Percentiles rank a stretch among this genome's conserved stretches.
Conservation (phyloP, 2,797 vertebrate species). For the Falco biarmicus region DNA sequence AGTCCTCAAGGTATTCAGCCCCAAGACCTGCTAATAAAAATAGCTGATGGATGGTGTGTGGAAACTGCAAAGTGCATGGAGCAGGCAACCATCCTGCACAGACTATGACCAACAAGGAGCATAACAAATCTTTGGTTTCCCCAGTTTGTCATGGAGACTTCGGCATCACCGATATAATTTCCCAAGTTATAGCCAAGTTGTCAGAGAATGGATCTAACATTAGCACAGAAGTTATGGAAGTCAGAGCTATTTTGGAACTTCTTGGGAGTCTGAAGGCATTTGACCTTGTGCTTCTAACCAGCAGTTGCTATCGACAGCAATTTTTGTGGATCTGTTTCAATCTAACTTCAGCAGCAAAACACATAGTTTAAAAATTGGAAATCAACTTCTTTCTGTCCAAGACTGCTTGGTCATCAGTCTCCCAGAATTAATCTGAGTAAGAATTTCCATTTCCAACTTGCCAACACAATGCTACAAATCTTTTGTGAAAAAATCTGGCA, state of each 20-base stretch:
- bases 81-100: not conserved
- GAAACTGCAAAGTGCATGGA: not conserved
- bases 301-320: constrained; percentile 48
- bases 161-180: constrained; percentile 20
- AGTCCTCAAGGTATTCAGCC: not conserved
- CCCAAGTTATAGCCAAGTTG: constrained; percentile 27
- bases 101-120: not conserved
- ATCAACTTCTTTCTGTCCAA: constrained; percentile 49
- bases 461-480: constrained; percentile 45
- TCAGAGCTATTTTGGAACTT: constrained; percentile 41
- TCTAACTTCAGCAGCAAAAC: constrained; percentile 46
- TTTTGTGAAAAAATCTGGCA: constrained; percentile 35
- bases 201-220: constrained; percentile 20
- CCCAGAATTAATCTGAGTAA: constrained; percentile 49
- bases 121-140: constrained; percentile 27
- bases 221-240: not conserved
- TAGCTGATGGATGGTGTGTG: not conserved
- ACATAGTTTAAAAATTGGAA: constrained; percentile 55
- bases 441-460: constrained; percentile 52
- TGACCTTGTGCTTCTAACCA: constrained; percentile 56
- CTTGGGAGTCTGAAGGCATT: constrained; percentile 46
- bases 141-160: constrained; percentile 17
- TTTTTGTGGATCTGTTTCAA: constrained; percentile 59
- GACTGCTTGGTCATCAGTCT: constrained; percentile 62
- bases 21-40: not conserved